Evolutionary conservation across 2,113 vertebrate genomes (phyloP).

Genomic region (Hassar affinis): DNA sequence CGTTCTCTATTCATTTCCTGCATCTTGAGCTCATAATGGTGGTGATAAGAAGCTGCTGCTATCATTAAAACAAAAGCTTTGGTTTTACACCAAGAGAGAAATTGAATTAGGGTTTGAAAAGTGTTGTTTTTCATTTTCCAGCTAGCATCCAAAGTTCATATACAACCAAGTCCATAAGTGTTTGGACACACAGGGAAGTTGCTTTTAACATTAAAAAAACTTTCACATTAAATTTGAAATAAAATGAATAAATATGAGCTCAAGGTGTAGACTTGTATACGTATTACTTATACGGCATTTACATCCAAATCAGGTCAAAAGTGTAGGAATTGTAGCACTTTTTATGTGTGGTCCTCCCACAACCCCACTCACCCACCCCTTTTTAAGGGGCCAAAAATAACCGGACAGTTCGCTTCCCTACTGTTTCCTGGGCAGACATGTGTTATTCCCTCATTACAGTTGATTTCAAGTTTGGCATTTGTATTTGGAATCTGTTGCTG

Average conservation of each 20-base stretch:
- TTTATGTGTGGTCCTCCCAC: background rate
- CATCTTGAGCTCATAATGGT: conserved; percentile 5
- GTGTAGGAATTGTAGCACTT: background rate
- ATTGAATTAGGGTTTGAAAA: background rate
- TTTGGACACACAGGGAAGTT: background rate
- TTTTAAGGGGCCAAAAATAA: background rate
- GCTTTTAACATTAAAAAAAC: background rate
- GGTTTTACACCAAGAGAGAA: background rate
- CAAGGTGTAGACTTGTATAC: background rate
- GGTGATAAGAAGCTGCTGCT: background rate
- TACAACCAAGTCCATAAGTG: background rate
- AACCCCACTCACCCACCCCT: background rate
- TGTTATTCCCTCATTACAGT: background rate
- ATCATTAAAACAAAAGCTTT: background rate
- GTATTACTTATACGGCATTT: too few species aligned
- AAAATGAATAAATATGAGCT: background rate
- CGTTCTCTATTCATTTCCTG: background rate
- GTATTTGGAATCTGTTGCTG: background rate
- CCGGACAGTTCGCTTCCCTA: background rate
- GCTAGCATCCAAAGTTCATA: background rate
- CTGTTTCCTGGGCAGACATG: background rate
- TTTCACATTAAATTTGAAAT: too few species aligned
- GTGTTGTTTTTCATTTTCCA: background rate
- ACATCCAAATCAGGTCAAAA: background rate
- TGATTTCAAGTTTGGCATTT: background rate